Conservation (phyloP, 2,113 vertebrate genomes). For the Recurvirostra avosetta region DNA sequence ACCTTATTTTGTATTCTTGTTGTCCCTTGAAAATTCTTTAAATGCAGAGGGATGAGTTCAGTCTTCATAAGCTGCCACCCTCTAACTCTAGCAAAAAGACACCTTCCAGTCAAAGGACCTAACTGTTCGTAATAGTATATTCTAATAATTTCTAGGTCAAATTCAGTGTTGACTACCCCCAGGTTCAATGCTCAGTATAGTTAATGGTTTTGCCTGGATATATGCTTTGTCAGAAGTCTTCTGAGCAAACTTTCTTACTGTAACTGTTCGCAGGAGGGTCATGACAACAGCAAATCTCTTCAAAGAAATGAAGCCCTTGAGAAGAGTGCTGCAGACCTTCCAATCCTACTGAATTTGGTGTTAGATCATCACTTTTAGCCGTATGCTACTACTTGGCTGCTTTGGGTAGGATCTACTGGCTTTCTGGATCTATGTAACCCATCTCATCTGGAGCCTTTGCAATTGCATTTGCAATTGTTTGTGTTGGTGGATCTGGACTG, state of each 20-base stretch:
- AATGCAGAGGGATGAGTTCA: neutral
- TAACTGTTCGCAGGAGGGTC: neutral
- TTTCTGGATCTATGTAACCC: neutral
- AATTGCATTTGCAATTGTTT: neutral
- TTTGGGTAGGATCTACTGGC: neutral
- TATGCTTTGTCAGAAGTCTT: neutral
- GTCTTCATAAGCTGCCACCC: neutral
- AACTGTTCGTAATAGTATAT: neutral
- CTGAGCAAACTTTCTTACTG: neutral
- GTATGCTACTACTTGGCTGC: neutral
- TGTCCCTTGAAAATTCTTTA: conserved; percentile 21
- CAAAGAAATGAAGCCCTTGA: neutral
- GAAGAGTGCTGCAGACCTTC: neutral
- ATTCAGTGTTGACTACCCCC: neutral
- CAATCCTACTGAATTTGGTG: neutral
- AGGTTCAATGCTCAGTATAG: neutral
- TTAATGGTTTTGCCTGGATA: neutral
- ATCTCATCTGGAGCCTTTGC: neutral
- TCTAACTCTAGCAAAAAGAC: neutral
- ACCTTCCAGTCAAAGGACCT: neutral
- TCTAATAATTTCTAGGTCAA: neutral
- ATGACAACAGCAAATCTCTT: neutral
- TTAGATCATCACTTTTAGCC: neutral
- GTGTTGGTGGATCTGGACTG: neutral
- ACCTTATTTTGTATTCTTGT: conserved; percentile 3